These are phyloP conservation scores for Panagrolaimus sp. DNA, from an alignment of 1,140 invertebrate genomes.

Conservation along the genomic window DNA sequence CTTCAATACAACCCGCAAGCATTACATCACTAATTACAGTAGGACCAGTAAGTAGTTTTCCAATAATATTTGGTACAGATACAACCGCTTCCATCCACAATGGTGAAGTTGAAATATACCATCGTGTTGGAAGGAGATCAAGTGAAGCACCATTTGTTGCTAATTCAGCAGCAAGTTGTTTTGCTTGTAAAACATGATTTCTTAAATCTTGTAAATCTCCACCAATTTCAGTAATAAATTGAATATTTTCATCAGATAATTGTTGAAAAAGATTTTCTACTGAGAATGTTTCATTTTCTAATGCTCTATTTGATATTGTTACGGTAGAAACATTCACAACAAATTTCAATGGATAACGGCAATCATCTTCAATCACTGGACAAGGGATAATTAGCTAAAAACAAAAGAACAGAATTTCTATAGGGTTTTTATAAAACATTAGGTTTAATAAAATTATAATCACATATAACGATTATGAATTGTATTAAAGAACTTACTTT, in stretches of 20 bases:
- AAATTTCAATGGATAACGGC: constrained; percentile 32
- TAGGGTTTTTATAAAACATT: too few species aligned
- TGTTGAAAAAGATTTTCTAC: constrained; percentile 6
- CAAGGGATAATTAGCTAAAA: constrained; percentile 27
- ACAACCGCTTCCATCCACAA: constrained; percentile 33
- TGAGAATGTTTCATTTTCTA: neutral
- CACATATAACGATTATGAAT: too few species aligned
- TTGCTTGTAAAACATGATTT: constrained; percentile 7
- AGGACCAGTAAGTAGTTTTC: neutral
- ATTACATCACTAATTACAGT: constrained; percentile 6
- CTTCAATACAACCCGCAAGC: neutral
- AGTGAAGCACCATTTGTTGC: neutral
- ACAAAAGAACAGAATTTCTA: neutral
- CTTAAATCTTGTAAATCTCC: neutral
- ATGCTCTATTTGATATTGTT: constrained; percentile 22
- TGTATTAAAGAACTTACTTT: too few species aligned
- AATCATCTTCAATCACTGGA: constrained; percentile 24
- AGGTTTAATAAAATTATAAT: too few species aligned
- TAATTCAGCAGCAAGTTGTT: constrained; percentile 15
- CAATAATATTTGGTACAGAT: constrained; percentile 7
- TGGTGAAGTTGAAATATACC: constrained; percentile 28
- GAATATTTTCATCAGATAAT: constrained; percentile 3
- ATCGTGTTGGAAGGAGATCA: constrained; percentile 10
- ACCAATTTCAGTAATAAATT: neutral
- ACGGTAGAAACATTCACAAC: constrained; percentile 34